Base-by-base conservation (phyloP, 2,113 vertebrate genomes). In the Callionymus lyra region DNA sequence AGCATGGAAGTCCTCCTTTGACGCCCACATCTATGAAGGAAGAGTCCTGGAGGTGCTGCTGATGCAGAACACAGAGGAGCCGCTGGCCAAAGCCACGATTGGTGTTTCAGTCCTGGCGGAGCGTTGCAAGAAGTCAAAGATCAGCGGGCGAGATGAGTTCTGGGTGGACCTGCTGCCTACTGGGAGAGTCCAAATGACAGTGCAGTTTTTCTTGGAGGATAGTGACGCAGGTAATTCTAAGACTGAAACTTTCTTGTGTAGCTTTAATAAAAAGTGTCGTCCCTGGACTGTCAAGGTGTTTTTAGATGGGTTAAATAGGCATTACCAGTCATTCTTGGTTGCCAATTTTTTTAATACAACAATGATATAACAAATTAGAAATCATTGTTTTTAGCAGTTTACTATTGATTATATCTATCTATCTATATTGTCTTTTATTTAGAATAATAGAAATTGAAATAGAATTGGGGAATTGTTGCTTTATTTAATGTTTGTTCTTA, bases 1-100 rank as follows among this genome's bases (percentile, higher is more conserved):
- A 0, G 80, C 88, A 4, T 99, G 94, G 95, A 92, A 90, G 50
- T 83, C 90, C 0, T 68, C 75, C 0, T 97, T 98, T 37, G 95
- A 99, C 0, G 92, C 95, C 49, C 95, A 99, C 70, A 91, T 97
- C 64, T 86, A 91, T 0, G 95, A 99, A 67, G 95, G 95, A 0
- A 87, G 95, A 0, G 92, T 98, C 39, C 76, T 99, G 33, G 93
- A 99, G 78, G 85, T 98, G 6, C 76, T 97, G 47, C 88, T 99
- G 31, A 93, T 97, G 94, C 85, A 82, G 40, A 91, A 82, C 1
- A 82, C 87, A 0, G 93, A 97, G 21, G 90, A 92, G 59, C 85
- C 90, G 0, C 18, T 98, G 53, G 94, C 92, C 1, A 94, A 98
- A 47, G 90, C 89, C 51, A 91, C 95, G 0, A 82, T 99, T 40